phyloP scores from a whole-genome alignment of 1,140 invertebrate genomes.

The Aphis craccivora region DNA sequence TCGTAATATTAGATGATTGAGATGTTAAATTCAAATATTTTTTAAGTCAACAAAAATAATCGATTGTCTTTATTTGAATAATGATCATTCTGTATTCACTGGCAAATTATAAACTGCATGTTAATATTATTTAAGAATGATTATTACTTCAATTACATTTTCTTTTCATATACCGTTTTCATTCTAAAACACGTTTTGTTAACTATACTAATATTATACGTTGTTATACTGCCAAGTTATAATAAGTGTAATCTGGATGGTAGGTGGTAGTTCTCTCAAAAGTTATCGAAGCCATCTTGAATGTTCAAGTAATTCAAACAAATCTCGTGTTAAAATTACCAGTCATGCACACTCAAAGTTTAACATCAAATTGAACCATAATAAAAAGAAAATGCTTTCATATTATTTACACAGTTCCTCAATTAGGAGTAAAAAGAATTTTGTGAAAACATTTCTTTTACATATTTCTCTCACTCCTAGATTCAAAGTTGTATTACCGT shows the following conservation, averaged over 20 bases:
- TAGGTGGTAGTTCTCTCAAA: not conserved
- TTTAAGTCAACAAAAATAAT: not conserved
- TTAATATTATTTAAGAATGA: not conserved
- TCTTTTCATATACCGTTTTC: not conserved
- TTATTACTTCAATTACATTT: not conserved
- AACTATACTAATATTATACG: not conserved
- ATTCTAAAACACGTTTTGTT: not conserved
- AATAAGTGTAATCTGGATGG: not conserved
- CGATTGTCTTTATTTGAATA: not conserved
- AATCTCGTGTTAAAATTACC: not conserved
- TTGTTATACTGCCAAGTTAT: not conserved
- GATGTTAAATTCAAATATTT: not conserved
- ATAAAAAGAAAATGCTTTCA: not conserved
- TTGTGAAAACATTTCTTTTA: not conserved
- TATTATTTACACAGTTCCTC: not conserved
- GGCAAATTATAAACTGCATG: not conserved
- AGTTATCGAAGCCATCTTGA: not conserved
- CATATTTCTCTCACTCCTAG: not conserved
- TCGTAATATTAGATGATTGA: not conserved
- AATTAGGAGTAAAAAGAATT: not conserved
- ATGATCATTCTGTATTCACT: not conserved
- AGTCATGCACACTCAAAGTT: not conserved
- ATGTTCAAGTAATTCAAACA: not conserved
- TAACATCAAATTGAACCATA: not conserved
- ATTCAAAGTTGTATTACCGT: not conserved